Evolutionary conservation across 2,113 vertebrate species (phyloP).

Genomic region (Carassius gibelio): DNA sequence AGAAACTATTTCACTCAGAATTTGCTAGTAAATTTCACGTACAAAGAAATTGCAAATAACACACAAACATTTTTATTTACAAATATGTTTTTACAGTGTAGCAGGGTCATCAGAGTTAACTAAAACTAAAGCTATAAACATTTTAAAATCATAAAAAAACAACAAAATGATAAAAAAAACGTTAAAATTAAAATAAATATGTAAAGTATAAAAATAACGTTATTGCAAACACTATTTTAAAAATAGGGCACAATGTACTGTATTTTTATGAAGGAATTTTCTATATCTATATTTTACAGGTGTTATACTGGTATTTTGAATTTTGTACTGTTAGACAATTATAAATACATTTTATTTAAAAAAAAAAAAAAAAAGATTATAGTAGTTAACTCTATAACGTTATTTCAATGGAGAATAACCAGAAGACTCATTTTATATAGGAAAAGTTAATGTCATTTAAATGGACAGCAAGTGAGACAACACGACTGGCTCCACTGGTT

Average conservation of each 20-base stretch:
- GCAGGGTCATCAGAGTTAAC: not conserved
- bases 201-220: not conserved
- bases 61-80: not conserved
- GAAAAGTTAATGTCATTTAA: not conserved
- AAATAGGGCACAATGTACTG: too few species aligned
- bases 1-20: not conserved
- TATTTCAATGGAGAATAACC: not conserved
- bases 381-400: not conserved
- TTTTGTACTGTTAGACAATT: not conserved
- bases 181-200: not conserved
- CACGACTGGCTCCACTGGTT: slow-evolving; percentile 27
- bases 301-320: not conserved
- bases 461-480: slow-evolving; percentile 10
- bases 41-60: too few species aligned
- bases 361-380: not conserved
- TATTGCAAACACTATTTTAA: too few species aligned
- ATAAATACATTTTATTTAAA: too few species aligned
- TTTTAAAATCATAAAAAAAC: not conserved
- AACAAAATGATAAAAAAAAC: not conserved
- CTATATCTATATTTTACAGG: not conserved
- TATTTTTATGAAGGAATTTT: too few species aligned
- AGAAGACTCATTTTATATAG: not conserved
- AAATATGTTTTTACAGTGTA: not conserved
- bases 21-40: not conserved
- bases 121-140: too few species aligned